phyloP scores from a whole-genome alignment of 2,888 invertebrate genomes.

The Serripes groenlandicus region DNA sequence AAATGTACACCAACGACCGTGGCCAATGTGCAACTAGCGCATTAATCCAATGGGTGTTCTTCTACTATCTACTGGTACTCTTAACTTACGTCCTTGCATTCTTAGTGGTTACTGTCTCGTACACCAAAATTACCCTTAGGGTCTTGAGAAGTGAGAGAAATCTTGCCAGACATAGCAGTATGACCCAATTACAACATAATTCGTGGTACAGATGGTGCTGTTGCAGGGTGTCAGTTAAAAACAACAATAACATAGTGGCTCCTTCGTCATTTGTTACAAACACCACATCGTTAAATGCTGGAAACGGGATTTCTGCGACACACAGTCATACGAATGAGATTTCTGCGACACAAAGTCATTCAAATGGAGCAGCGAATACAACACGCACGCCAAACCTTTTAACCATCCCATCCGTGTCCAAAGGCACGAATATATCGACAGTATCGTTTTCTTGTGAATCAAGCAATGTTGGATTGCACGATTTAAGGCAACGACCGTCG shows the following conservation, averaged over 20 bases:
- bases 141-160: conserved; percentile 27
- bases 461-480: background rate
- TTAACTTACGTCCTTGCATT: conserved; percentile 27
- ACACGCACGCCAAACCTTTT: background rate
- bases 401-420: background rate
- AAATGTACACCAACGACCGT: conserved; percentile 34
- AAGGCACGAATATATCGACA: background rate
- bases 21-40: conserved; percentile 19
- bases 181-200: background rate
- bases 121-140: conserved; percentile 25
- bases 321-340: background rate
- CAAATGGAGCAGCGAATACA: too few relatives aligned
- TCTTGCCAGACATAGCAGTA: conserved; percentile 5
- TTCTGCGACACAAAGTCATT: background rate
- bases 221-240: background rate
- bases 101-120: conserved; percentile 30
- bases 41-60: conserved; percentile 12
- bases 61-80: conserved; percentile 38
- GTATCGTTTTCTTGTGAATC: background rate
- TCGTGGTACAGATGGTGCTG: background rate
- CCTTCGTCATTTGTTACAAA: background rate
- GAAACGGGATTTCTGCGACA: background rate
- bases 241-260: background rate
- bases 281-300: background rate
- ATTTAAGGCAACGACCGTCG: background rate